These are phyloP conservation scores for Phenganax stokvisi DNA, from an alignment of 92 coral and sea anemone genomes.

Conservation along the genomic window DNA sequence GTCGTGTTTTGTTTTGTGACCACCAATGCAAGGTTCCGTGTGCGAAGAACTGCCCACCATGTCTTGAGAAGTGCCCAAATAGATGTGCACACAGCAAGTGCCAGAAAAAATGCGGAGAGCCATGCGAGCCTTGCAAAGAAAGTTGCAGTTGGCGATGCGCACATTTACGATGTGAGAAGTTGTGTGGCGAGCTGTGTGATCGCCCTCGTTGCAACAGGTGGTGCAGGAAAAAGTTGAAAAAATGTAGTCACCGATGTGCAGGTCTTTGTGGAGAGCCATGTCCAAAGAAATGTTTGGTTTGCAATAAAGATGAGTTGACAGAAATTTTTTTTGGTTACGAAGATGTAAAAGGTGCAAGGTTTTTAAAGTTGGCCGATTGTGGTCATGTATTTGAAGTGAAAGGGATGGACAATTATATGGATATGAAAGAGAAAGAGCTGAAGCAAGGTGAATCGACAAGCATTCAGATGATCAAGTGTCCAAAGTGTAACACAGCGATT, in stretches of 20 bases:
- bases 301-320: constrained; percentile 77
- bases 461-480: constrained; percentile 68
- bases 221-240: constrained; percentile 46
- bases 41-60: constrained; percentile 91
- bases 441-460: constrained; percentile 32
- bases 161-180: constrained; percentile 56
- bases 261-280: constrained; percentile 95
- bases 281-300: constrained; percentile 83
- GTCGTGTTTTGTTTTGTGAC: constrained; percentile 74
- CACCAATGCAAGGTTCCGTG: constrained; percentile 72
- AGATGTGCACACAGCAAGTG: constrained; percentile 83
- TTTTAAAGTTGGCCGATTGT: constrained; percentile 75
- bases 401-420: constrained; percentile 80
- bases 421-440: constrained; percentile 45
- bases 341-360: constrained; percentile 73
- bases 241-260: constrained; percentile 70
- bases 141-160: constrained; percentile 65
- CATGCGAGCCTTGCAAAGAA: constrained; percentile 66
- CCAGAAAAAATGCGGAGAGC: constrained; percentile 64
- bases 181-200: constrained; percentile 73
- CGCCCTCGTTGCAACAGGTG: constrained; percentile 65
- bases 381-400: constrained; percentile 75
- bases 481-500: constrained; percentile 64
- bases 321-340: constrained; percentile 82
- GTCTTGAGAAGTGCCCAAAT: constrained; percentile 61